Percentiles rank a stretch among this genome's conserved stretches.
These are phyloP conservation scores for Latrodectus geometricus DNA, from an alignment of 1,140 invertebrate genomes.

Conservation along the genomic window DNA sequence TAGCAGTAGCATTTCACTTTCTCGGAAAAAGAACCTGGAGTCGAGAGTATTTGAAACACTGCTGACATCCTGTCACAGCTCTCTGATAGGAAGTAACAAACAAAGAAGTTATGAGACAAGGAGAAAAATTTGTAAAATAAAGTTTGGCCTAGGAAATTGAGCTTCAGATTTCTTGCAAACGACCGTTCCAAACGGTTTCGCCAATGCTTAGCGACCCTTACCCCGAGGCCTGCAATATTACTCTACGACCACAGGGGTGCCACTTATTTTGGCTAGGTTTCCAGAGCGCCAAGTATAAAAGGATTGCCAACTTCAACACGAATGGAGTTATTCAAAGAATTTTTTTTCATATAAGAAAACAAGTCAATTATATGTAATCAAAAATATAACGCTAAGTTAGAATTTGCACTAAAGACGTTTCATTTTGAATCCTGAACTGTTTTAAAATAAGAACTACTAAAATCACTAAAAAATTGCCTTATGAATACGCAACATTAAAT, in stretches of 20 bases:
- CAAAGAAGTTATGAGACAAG: constrained; percentile 16
- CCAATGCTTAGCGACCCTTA: constrained; percentile 1
- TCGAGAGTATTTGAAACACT: background rate
- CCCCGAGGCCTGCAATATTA: constrained; percentile 33
- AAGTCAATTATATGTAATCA: no score
- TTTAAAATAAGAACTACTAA: no score
- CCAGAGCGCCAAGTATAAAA: background rate
- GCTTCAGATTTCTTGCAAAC: constrained; percentile 37
- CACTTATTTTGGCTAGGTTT: background rate
- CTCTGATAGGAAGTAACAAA: background rate
- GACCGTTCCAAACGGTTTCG: constrained; percentile 29
- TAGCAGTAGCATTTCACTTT: no score
- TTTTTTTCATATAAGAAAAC: no score
- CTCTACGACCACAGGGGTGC: constrained; percentile 30
- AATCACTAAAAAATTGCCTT: no score
- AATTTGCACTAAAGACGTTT: no score
- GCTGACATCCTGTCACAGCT: constrained; percentile 6
- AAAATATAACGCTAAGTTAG: no score
- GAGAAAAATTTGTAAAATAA: constrained; percentile 48
- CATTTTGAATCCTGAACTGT: no score
- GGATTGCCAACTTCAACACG: no score
- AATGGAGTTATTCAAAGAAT: no score
- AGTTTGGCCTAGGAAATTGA: constrained; percentile 36
- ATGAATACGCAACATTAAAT: no score
- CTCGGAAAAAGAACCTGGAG: background rate